A percentile compares a stretch with the other conserved stretches of the same genome.
These are phyloP conservation scores for Venustaconcha ellipsiformis DNA, from an alignment of 1,140 invertebrate species.

Conservation along the genomic window DNA sequence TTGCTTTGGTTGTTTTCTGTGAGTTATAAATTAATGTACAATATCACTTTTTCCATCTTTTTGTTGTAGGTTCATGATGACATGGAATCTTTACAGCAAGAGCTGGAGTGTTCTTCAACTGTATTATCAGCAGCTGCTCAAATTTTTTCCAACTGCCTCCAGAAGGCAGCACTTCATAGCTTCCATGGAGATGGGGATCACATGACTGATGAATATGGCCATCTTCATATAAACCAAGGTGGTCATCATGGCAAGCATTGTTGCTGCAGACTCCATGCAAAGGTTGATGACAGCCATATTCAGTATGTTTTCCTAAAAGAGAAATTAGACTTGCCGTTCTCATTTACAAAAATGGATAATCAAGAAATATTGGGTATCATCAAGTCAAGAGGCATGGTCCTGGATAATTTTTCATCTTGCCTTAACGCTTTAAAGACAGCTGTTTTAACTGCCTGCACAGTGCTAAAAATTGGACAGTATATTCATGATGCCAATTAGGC, in stretches of 20 bases:
- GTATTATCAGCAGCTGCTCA: background rate
- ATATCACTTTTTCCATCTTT: background rate
- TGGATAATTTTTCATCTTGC: slow-evolving; percentile 13
- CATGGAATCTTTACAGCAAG: background rate
- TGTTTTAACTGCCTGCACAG: slow-evolving; percentile 19
- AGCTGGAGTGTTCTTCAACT: slow-evolving; percentile 1
- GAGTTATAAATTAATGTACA: too few species aligned
- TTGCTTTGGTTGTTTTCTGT: too few species aligned
- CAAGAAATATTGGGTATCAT: background rate
- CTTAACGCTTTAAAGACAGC: slow-evolving; percentile 23
- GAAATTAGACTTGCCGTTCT: too few species aligned
- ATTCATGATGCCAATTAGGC: too few species aligned
- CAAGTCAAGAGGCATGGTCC: slow-evolving; percentile 6
- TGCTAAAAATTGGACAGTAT: slow-evolving; percentile 26
- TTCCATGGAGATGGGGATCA: too few species aligned
- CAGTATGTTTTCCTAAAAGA: too few species aligned
- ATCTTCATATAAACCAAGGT: too few species aligned
- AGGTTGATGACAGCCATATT: too few species aligned
- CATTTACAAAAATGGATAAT: too few species aligned
- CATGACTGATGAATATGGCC: too few species aligned
- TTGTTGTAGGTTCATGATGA: slow-evolving; percentile 5
- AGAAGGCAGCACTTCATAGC: background rate
- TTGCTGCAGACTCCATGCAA: too few species aligned
- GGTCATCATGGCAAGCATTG: too few species aligned
- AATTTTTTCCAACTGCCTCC: slow-evolving; percentile 1